These are phyloP conservation scores for Orchestes rusci DNA, from an alignment of 2,888 invertebrate genomes.

Conservation along the genomic window DNA sequence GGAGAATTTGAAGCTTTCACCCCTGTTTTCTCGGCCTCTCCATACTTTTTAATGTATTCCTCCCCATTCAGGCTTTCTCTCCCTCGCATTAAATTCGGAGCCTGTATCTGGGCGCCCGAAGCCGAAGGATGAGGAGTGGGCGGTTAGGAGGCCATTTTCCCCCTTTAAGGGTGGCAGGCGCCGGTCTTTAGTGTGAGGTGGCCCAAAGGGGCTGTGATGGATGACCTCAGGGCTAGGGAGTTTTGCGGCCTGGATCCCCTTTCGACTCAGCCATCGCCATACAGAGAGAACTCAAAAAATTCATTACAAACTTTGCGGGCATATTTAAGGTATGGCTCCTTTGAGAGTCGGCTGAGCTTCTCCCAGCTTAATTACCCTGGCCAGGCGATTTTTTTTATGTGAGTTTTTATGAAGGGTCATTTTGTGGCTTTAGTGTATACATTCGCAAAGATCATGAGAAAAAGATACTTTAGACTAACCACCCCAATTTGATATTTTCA, in stretches of 20 bases:
- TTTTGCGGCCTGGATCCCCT: slow-evolving; percentile 25
- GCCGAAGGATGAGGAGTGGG: slow-evolving; percentile 36
- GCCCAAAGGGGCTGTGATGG: slow-evolving; percentile 42
- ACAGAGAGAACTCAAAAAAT: slow-evolving; percentile 37
- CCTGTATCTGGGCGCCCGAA: slow-evolving; percentile 23
- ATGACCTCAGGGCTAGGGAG: slow-evolving; percentile 42
- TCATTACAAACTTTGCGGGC: slow-evolving; percentile 36
- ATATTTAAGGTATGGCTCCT: slow-evolving; percentile 37
- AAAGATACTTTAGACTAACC: no score
- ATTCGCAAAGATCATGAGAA: no score
- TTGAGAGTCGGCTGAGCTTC: slow-evolving; percentile 29
- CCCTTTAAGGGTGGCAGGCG: slow-evolving; percentile 33
- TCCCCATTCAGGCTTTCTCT: slow-evolving; percentile 20
- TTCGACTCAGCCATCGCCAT: no score
- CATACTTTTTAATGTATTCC: slow-evolving; percentile 27
- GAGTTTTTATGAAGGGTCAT: no score
- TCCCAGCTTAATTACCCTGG: no score
- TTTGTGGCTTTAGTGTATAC: no score
- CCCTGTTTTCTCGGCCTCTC: slow-evolving; percentile 18
- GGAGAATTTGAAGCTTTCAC: slow-evolving; percentile 18
- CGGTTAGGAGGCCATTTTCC: slow-evolving; percentile 28
- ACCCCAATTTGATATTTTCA: no score
- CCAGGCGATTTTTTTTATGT: no score
- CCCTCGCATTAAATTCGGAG: slow-evolving; percentile 23
- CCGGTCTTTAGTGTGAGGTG: slow-evolving; percentile 38